These are phyloP conservation scores for Acromyrmex echinatior DNA, from an alignment of 1,140 invertebrate species.

Conservation along the genomic window DNA sequence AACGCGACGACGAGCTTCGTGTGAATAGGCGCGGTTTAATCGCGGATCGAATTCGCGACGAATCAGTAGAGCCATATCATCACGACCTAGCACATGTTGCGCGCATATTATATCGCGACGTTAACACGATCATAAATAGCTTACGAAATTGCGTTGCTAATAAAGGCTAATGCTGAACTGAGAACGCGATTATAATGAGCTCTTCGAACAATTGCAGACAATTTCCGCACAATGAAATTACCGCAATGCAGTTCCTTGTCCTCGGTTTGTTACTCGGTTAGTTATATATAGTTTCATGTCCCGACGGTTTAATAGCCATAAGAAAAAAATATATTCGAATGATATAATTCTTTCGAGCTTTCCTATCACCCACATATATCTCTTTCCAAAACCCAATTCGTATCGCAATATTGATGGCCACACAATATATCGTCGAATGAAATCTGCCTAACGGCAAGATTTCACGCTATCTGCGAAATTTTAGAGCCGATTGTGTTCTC, in stretches of 20 bases:
- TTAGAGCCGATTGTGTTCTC: slow-evolving; percentile 18
- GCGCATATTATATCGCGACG: neutral
- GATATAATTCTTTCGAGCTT: neutral
- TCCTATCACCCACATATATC: neutral
- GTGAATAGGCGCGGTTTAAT: slow-evolving; percentile 41
- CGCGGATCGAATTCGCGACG: slow-evolving; percentile 50
- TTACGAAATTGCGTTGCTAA: slow-evolving; percentile 44
- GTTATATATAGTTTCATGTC: neutral
- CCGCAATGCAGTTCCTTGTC: neutral
- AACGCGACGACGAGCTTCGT: slow-evolving; percentile 26
- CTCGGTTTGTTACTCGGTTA: neutral
- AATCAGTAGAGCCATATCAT: slow-evolving; percentile 42
- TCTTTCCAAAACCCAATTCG: slow-evolving; percentile 13
- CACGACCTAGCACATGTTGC: slow-evolving; percentile 46
- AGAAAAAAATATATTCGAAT: neutral
- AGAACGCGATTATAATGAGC: slow-evolving; percentile 1
- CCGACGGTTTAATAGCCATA: neutral
- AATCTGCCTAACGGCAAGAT: slow-evolving; percentile 37
- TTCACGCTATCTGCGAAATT: slow-evolving; percentile 18
- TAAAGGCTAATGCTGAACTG: slow-evolving; percentile 50
- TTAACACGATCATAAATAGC: slow-evolving; percentile 49
- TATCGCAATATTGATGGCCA: neutral
- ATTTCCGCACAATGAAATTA: slow-evolving; percentile 11
- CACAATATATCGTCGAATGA: slow-evolving; percentile 9
- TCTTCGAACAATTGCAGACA: slow-evolving; percentile 29